Conservation (phyloP, 1,140 invertebrate genomes). For the Idris sp. region DNA sequence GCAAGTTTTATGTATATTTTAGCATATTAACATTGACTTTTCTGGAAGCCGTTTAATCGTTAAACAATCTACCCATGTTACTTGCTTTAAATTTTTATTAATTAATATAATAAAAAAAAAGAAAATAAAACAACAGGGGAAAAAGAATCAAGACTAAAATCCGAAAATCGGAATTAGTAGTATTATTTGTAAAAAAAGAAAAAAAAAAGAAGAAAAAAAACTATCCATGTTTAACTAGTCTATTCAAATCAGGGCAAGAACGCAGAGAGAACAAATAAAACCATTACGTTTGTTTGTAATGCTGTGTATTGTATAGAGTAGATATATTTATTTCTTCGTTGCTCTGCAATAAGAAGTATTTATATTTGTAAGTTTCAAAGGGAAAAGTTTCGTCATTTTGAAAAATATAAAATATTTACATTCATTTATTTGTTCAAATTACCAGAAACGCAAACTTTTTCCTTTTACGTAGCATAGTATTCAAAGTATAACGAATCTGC, state of each 20-base stretch:
- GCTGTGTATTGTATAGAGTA: constrained; percentile 49
- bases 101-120: not conserved
- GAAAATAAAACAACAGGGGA: not conserved
- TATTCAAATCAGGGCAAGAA: constrained; percentile 53
- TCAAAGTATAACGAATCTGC: constrained; percentile 22
- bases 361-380: constrained; percentile 20
- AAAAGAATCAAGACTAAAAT: constrained; percentile 1
- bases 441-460: constrained; percentile 51
- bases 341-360: constrained; percentile 35
- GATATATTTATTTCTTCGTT: constrained; percentile 48
- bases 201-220: too few relatives aligned
- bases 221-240: constrained; percentile 46
- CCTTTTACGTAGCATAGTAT: constrained; percentile 16
- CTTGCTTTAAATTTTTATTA: not conserved
- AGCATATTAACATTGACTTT: not conserved
- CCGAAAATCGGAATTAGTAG: constrained; percentile 7
- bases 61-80: not conserved
- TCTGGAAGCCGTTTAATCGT: too few relatives aligned
- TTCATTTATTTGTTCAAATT: too few relatives aligned
- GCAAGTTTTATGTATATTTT: not conserved
- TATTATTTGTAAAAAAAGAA: constrained; percentile 27
- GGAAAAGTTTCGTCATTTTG: constrained; percentile 51
- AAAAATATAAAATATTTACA: too few relatives aligned
- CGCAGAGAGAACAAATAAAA: constrained; percentile 41
- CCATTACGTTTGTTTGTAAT: constrained; percentile 57